Percentiles rank a stretch among this genome's conserved stretches.
Evolutionary conservation across 1,140 invertebrate species (phyloP).

Genomic region (Drosophila erecta): DNA sequence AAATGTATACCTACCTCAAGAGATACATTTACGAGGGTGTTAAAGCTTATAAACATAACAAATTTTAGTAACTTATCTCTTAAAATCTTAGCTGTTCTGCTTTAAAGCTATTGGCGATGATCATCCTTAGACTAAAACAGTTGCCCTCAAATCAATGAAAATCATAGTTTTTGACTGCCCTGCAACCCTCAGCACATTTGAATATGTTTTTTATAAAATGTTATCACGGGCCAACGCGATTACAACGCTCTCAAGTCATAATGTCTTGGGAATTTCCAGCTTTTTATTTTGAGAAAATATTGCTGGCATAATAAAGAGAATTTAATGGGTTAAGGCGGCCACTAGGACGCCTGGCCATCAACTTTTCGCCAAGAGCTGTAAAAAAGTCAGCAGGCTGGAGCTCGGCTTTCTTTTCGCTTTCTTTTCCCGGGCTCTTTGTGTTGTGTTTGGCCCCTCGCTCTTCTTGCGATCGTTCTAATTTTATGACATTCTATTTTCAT

Average conservation of each 20-base stretch:
- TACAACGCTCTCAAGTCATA: constrained; percentile 27
- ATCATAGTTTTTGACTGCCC: not conserved
- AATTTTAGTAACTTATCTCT: not conserved
- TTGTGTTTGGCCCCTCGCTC: constrained; percentile 5
- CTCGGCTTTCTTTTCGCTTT: constrained; percentile 57
- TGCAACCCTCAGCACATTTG: not conserved
- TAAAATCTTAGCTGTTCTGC: no score
- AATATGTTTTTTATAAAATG: constrained; percentile 12
- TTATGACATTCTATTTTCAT: constrained; percentile 83
- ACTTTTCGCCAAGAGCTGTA: constrained; percentile 76
- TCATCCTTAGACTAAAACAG: no score
- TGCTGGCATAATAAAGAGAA: constrained; percentile 64
- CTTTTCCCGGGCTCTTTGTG: constrained; percentile 35
- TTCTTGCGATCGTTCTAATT: constrained; percentile 79
- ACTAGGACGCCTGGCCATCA: constrained; percentile 67
- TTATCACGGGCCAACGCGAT: constrained; percentile 3
- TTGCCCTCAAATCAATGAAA: no score
- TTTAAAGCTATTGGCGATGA: no score
- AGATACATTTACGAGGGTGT: not conserved
- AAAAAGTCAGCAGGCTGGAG: constrained; percentile 64
- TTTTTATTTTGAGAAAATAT: constrained; percentile 60
- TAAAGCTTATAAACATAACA: not conserved
- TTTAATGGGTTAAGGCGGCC: constrained; percentile 75
- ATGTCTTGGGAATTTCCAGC: constrained; percentile 29
- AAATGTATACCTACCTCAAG: constrained; percentile 26